Base-by-base conservation (phyloP, 2,113 vertebrate genomes). In the Suncus etruscus region DNA sequence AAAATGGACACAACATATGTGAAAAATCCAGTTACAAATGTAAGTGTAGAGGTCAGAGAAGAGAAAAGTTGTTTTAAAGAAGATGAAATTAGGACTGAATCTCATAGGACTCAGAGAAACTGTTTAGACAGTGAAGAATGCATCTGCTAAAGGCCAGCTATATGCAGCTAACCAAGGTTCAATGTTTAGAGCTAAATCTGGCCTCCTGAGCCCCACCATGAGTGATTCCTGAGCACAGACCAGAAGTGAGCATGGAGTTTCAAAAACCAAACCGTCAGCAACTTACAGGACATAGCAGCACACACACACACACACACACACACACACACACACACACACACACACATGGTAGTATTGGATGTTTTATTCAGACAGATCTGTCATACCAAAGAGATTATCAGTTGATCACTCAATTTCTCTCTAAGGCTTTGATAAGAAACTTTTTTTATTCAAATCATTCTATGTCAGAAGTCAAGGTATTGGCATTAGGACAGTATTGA, bases 401-500 rank as follows among this genome's bases (percentile, higher is more conserved):
- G 3, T 2, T 18, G 9, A 58, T 70, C 48, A 39, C 25, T 15
- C 73, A 61, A 75, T 72, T 78, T 16, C 65, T 69, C 68, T 58
- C 7, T 48, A 45, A 27, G 25, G 25, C 70, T 79, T 70, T 14
- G 32, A 82, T 63, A 87, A 92, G n/a, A 48, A 31, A 73, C 6
- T 91, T 84, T 82, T 91, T 76, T 87, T 61, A 47, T n/a, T 58
- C 79, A 32, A 50, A 94, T 69, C 47, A 87, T n/a, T 74, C 39
- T 45, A 3, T 73, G 58, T 79, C 75, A 89, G 70, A 94, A 89
- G 82, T 89, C 18, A n/a, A 90, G 75, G 22, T 48, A 63, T 15
- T 76, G 32, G 66, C 89, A 87, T 89, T 70, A 82, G 74, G 65
- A 88, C 31, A 83, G 14, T 63, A 91, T 69, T 80, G 85, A 94